Percentiles rank a stretch among this genome's conserved stretches.
Conservation (phyloP, 2,888 invertebrate species). For the Arge pagana region DNA sequence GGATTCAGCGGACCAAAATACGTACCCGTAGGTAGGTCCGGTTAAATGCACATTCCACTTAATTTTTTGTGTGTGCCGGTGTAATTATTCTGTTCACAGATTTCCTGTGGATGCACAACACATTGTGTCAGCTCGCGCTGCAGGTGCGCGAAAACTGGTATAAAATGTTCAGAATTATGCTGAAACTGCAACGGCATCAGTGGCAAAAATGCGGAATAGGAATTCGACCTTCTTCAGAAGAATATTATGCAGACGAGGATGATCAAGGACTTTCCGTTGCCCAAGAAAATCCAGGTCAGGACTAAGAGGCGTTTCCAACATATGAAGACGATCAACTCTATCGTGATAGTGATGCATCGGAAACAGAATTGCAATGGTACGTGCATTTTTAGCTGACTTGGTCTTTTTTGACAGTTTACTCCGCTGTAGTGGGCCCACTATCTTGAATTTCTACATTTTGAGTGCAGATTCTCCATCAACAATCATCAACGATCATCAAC, state of each 20-base stretch:
- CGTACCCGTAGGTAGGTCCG: too few species aligned
- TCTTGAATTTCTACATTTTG: too few species aligned
- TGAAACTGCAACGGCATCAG: conserved; percentile 20
- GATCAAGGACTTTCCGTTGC: not conserved
- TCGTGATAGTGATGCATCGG: not conserved
- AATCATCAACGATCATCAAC: too few species aligned
- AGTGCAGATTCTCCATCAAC: too few species aligned
- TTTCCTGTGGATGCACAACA: conserved; percentile 1
- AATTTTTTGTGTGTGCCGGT: too few species aligned
- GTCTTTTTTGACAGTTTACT: too few species aligned
- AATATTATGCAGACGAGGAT: not conserved
- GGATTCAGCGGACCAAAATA: too few species aligned
- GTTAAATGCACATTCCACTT: too few species aligned
- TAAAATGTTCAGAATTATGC: conserved; percentile 18
- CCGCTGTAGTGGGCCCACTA: too few species aligned
- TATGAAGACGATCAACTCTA: conserved; percentile 1
- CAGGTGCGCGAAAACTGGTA: conserved; percentile 23
- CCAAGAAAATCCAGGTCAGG: not conserved
- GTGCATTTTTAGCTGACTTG: too few species aligned
- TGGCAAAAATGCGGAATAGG: conserved; percentile 1
- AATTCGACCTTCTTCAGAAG: not conserved
- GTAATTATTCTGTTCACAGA: conserved; percentile 1
- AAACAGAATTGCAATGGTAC: conserved; percentile 1
- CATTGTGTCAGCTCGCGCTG: conserved; percentile 6
- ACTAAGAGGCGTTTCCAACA: not conserved